phyloP scores from a whole-genome alignment of 2,113 vertebrate species.

The Chlorodrepanis virens region DNA sequence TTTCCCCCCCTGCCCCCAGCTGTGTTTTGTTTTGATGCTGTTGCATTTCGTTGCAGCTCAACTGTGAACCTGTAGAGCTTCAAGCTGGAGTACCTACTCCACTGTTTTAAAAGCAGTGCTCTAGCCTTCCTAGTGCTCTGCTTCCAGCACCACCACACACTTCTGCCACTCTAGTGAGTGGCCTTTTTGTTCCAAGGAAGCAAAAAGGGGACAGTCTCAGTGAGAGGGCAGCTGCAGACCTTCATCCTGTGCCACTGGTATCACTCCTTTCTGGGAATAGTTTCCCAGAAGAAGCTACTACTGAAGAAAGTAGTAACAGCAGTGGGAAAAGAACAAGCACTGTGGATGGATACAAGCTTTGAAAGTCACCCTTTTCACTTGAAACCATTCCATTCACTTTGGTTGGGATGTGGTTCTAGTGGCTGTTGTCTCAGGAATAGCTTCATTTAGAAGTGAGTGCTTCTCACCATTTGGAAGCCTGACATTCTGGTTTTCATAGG shows the following conservation, averaged over 20 bases:
- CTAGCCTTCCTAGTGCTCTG: not conserved
- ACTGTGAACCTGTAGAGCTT: slow-evolving; percentile 19
- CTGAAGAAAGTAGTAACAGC: not conserved
- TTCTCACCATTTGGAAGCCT: not conserved
- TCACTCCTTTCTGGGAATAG: not conserved
- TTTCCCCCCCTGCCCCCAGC: not conserved
- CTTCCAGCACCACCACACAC: slow-evolving; percentile 9
- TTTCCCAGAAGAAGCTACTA: not conserved
- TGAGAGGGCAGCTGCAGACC: not conserved
- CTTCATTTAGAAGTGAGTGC: not conserved
- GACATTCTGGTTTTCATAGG: not conserved
- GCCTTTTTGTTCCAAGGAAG: not conserved
- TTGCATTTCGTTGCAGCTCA: slow-evolving; percentile 52
- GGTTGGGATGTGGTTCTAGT: not conserved
- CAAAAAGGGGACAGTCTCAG: not conserved
- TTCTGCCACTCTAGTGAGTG: not conserved
- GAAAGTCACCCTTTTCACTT: not conserved
- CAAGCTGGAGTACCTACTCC: not conserved
- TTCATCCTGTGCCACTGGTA: not conserved
- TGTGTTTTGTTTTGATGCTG: slow-evolving; percentile 45
- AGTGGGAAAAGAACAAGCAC: not conserved
- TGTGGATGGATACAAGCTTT: not conserved
- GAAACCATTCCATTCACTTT: not conserved
- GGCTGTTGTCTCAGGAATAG: slow-evolving; percentile 33
- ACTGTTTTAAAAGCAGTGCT: not conserved